Base-by-base conservation (phyloP, 64 coral and sea anemone species). In the Astreopora myriophthalma region DNA sequence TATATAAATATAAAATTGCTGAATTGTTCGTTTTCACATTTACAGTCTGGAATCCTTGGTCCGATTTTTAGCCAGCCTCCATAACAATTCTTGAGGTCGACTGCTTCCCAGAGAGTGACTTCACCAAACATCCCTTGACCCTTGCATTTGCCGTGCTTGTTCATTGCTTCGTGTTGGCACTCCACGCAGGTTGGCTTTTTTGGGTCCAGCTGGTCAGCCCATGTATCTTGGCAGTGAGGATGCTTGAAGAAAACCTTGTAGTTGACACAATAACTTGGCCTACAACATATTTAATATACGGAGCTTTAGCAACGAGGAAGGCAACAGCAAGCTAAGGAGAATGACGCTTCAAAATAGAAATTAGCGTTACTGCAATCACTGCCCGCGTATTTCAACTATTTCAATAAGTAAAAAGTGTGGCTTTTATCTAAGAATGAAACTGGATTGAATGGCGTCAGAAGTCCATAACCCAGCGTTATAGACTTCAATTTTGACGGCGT, bases 1-100 rank as follows among this genome's bases (percentile, higher is more conserved):
- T 73, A 97, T 93, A 97, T 88, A 94, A 97, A 97, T 69, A 94
- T 97, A n/a, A 93, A 97, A 67, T 94, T 97, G 48, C 90, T 97
- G 65, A 97, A 97, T 20, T 63, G 62, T 55, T 90, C n/a, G 44
- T 92, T 75, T 17, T 85, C 51, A 44, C 95, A 97, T 64, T 87
- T 42, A 66, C 95, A 97, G n/a, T 83, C 73, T 26, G 71, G 25
- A 32, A 97, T 89, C 71, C 38, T 80, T 67, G 87, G 95, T 23
- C 87, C 75, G 34, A 97, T 71, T 86, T 92, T 73, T 17, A 93
- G 81, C 95, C 95, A 97, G 39, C 85, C 87, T 57, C 95, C 95
- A 32, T 89, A 74, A 66, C 95, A 97, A 22, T 92, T 97, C 48
- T 94, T 90, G 28, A 94, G 70, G 46, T 97, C 95, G 1, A 93